phyloP scores from a whole-genome alignment of 2,797 vertebrate genomes.

The Dipus sagitta region DNA sequence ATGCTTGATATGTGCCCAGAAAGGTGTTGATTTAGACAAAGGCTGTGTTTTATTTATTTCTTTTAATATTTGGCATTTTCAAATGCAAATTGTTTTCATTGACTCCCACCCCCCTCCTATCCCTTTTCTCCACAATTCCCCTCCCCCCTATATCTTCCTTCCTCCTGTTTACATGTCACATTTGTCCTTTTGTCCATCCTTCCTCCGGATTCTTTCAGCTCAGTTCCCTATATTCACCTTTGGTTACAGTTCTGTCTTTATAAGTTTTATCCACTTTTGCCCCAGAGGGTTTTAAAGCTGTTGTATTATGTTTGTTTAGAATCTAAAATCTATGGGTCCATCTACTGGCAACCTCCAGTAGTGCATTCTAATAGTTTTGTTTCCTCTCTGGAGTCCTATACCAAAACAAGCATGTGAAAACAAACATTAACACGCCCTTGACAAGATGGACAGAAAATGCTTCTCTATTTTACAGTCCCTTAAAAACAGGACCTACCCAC shows the following conservation, averaged over 20 bases:
- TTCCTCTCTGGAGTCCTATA: not conserved
- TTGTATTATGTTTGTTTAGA: conserved; percentile 54
- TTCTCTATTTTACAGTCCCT: conserved; percentile 19
- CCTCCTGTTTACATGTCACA: too few relatives aligned
- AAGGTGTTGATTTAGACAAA: not conserved
- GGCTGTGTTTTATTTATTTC: not conserved
- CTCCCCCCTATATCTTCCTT: too few relatives aligned
- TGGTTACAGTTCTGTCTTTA: too few relatives aligned
- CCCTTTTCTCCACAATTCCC: too few relatives aligned
- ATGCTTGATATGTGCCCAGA: not conserved
- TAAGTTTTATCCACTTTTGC: not conserved
- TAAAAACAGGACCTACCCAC: conserved; percentile 7
- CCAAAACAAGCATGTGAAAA: not conserved
- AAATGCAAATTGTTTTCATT: too few relatives aligned
- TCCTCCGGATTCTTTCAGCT: too few relatives aligned
- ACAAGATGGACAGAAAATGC: not conserved
- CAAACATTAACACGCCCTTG: not conserved
- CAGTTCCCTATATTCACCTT: too few relatives aligned
- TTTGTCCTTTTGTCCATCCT: too few relatives aligned
- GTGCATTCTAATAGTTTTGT: conserved; percentile 27
- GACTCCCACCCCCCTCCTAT: too few relatives aligned
- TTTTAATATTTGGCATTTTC: too few relatives aligned
- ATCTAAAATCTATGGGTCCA: conserved; percentile 80
- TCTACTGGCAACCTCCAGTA: conserved; percentile 82
- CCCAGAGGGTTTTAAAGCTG: not conserved